Base-by-base conservation (phyloP, 2,113 vertebrate species). In the Peromyscus maniculatus region DNA sequence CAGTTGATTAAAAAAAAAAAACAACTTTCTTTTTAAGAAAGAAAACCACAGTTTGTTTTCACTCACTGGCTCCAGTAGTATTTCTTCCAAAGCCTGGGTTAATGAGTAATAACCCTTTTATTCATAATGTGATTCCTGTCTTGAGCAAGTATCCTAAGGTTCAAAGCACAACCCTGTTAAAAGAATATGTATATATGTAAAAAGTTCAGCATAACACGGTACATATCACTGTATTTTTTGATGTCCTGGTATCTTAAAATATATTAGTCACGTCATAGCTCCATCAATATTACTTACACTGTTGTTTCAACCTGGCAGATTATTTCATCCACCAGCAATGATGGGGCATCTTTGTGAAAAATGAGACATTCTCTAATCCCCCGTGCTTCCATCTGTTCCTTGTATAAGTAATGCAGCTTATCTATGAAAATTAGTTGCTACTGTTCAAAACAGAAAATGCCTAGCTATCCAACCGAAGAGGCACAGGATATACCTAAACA, bases 341-440 rank as follows among this genome's bases (percentile, higher is more conserved):
- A 97, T 93, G 2, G 39, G 96, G 64, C 78, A 89, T 97, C 55
- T 79, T 33, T 11, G 33, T 95, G 94, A 98, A 97, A 97, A 98
- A 90, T 89, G 90, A 93, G 39, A 80, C 43, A 1, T 59, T 59
- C 91, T 97, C 71, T 91, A 71, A 55, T 79, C 55, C 3, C 84
- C 17, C 93, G 43, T 22, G 72, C 46, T 98, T 98, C 75, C 52
- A 69, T 83, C 75, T 92, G 26, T 55, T 94, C 55, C 36, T 97
- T 33, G 80, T 87, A 69, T 28, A 84, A 84, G 24, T 39, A 79
- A 78, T 83, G 36, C 67, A 93, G 84, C 62, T 97, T 96, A 95
- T 2, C 83, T 97, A 94, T 92, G 78, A 52, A 94, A 95, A 96
- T 92, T 59, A 67, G 62, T 94, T 89, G 26, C 72, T 67, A 31